These are phyloP conservation scores for Tapirus indicus DNA, from an alignment of 2,797 vertebrate species.

Conservation along the genomic window DNA sequence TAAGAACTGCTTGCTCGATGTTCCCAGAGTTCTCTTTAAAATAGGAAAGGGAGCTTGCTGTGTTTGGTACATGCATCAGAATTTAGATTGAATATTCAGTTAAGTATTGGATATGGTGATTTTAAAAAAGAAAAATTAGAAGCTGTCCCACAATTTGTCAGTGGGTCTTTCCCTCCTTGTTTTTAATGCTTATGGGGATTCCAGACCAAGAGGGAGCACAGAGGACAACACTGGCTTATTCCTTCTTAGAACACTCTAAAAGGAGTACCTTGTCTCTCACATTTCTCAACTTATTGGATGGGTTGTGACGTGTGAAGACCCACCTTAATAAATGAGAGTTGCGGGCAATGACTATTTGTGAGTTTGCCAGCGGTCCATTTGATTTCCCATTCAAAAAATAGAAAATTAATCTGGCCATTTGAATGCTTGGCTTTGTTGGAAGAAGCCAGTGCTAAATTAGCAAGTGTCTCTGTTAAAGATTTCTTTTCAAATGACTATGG, in stretches of 20 bases:
- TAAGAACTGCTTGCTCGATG: not conserved
- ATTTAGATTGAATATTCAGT: conserved; percentile 15
- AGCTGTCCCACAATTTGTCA: not conserved
- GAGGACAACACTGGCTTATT: not conserved
- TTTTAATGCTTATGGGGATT: not conserved
- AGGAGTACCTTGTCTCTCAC: not conserved
- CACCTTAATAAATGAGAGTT: not conserved
- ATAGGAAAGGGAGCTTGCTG: not conserved
- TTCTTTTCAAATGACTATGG: conserved; percentile 41
- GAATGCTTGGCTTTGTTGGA: conserved; percentile 47
- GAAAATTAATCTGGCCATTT: not conserved
- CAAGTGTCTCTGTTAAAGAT: conserved; percentile 28
- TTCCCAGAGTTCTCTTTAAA: conserved; percentile 7
- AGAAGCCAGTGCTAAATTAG: not conserved
- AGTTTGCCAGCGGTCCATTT: not conserved
- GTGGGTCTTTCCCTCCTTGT: not conserved
- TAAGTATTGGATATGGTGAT: not conserved
- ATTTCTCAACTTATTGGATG: not conserved
- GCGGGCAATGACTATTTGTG: not conserved
- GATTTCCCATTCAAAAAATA: conserved; percentile 6
- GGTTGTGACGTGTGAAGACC: not conserved
- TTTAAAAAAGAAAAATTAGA: not conserved
- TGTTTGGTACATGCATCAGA: not conserved
- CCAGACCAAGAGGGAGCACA: not conserved
- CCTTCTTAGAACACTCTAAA: not conserved